Conservation (phyloP, 2,888 invertebrate species). For the Sminthurides aquaticus region DNA sequence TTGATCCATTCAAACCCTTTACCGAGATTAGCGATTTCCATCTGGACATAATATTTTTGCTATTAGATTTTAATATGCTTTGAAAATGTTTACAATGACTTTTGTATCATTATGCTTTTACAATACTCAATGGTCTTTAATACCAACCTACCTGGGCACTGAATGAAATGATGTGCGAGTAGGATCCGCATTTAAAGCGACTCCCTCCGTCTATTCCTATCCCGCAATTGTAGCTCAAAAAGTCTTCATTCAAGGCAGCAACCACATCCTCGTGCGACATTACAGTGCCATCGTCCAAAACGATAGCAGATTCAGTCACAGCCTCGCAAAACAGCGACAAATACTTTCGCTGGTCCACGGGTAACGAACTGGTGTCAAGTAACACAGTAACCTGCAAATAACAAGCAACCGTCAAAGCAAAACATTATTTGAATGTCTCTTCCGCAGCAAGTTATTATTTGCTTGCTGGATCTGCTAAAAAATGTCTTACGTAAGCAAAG, state of each 20-base stretch:
- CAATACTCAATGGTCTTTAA: no score
- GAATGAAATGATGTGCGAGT: constrained; percentile 59
- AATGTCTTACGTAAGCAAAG: constrained; percentile 63
- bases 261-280: constrained; percentile 64
- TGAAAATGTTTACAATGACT: background rate
- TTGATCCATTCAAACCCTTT: constrained; percentile 68
- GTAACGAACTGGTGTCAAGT: constrained; percentile 60
- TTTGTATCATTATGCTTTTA: no score
- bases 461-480: background rate
- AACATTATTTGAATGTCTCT: no score
- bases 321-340: constrained; percentile 67
- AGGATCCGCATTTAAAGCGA: constrained; percentile 65
- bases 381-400: constrained; percentile 59
- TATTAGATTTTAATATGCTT: background rate
- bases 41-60: constrained; percentile 49
- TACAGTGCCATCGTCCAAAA: constrained; percentile 49
- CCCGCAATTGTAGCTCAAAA: constrained; percentile 56
- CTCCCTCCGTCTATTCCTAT: constrained; percentile 57
- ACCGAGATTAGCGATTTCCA: constrained; percentile 67
- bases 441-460: no score
- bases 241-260: constrained; percentile 67
- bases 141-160: constrained; percentile 52
- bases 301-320: constrained; percentile 67
- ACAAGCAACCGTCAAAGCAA: background rate
- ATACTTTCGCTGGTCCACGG: constrained; percentile 59